Base-by-base conservation (phyloP, 1,140 invertebrate species). In the Drosophila simulans region DNA sequence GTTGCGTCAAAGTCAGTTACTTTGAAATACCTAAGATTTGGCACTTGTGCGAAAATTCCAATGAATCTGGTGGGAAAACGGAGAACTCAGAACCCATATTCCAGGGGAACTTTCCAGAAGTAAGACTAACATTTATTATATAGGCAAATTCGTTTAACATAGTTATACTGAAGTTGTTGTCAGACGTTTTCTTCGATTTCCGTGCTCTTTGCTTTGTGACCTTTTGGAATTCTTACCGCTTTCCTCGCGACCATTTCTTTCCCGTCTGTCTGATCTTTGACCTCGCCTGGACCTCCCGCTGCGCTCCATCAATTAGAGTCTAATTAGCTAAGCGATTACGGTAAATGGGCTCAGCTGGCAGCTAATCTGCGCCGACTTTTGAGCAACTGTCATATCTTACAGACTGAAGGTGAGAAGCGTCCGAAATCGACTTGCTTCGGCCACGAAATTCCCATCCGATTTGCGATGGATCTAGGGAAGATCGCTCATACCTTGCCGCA, bases 261-360 rank as follows among this genome's bases (percentile, higher is more conserved):
- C 10, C 20, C 43, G 55, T 17, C 37, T 49, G n/a, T 27, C 7
- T 48, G 68, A 49, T 70, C 51, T 70, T 70, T 75, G 77, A 63
- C 77, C 71, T 85, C 76, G 75, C 60, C 64, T 59, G 15, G 60
- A 77, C 81, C 80, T 55, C 81, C 60, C 58, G 77, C 62, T 54
- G 80, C n/a, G 71, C 57, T 51, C 48, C 71, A 77, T 80, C 66
- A 85, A 84, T 84, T 84, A 80, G 72, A 42, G 60, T 68, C 77
- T 81, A 80, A 85, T 84, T 85, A 80, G 77, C 64, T 80, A 70
- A 72, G 27, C 70, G 64, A 70, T 54, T 69, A 59, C 54, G 49
- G 57, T 57, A 52, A 43, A 57, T 31, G 54, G 62, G 34, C 71
- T 64, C 71, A 39, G 66, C 66, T 70, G 51, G 49, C 71, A 39